Percentiles rank a stretch among this genome's conserved stretches.
Evolutionary conservation across 2,888 invertebrate genomes (phyloP).

Genomic region (Diploptera punctata): DNA sequence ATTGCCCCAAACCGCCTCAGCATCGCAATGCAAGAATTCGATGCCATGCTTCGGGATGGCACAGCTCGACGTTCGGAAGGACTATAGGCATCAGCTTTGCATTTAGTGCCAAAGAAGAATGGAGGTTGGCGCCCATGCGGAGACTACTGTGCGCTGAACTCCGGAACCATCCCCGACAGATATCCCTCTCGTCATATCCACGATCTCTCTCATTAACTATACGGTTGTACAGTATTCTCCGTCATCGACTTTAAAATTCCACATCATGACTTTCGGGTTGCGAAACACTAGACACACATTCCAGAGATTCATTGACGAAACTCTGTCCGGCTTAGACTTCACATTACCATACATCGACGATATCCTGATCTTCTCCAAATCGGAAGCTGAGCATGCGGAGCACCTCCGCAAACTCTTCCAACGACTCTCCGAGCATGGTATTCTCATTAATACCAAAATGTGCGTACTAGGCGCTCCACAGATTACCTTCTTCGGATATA

Average conservation of each 20-base stretch:
- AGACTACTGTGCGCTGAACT: conserved; percentile 51
- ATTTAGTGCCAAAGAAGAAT: conserved; percentile 47
- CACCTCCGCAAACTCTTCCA: no score
- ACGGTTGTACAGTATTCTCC: conserved; percentile 47
- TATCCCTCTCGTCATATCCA: conserved; percentile 51
- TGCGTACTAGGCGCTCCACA: no score
- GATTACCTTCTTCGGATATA: no score
- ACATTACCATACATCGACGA: conserved; percentile 50
- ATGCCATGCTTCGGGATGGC: conserved; percentile 47
- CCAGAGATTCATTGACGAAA: conserved; percentile 49
- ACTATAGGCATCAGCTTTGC: conserved; percentile 50
- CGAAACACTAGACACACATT: conserved; percentile 55
- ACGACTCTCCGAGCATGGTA: no score
- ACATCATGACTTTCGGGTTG: conserved; percentile 49
- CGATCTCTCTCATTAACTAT: conserved; percentile 48
- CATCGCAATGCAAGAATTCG: conserved; percentile 48
- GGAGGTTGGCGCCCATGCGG: conserved; percentile 52
- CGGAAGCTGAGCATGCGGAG: neutral
- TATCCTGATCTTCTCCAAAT: conserved; percentile 47
- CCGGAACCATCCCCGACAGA: conserved; percentile 49
- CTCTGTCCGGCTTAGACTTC: conserved; percentile 47
- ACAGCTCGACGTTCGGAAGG: conserved; percentile 47
- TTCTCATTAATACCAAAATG: no score
- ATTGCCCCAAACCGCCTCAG: conserved; percentile 46
- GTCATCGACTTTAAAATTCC: conserved; percentile 52